A percentile compares a stretch with the other conserved stretches of the same genome.
These are phyloP conservation scores for Hormaphis cornu DNA, from an alignment of 1,140 invertebrate genomes.

Conservation along the genomic window DNA sequence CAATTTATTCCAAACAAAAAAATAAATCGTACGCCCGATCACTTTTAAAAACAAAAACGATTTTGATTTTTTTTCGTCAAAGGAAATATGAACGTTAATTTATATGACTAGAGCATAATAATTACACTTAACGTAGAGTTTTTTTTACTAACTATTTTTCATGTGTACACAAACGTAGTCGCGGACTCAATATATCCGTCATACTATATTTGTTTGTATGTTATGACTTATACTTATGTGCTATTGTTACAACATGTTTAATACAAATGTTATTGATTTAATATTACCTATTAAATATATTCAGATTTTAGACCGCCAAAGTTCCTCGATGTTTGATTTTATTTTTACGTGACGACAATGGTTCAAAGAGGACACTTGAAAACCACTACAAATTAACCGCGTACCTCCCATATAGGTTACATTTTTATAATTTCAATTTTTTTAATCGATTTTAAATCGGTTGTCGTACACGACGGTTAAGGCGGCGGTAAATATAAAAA, in stretches of 20 bases:
- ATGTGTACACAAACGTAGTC: not conserved
- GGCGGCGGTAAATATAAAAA: not conserved
- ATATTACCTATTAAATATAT: too few species aligned
- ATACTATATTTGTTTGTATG: not conserved
- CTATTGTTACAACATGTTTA: not conserved
- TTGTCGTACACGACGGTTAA: not conserved
- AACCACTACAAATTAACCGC: not conserved
- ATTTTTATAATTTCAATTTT: too few species aligned
- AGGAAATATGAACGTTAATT: conserved; percentile 30
- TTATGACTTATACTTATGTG: not conserved
- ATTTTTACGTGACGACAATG: not conserved
- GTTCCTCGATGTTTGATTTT: not conserved
- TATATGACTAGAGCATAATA: conserved; percentile 29
- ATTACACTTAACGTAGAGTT: conserved; percentile 25
- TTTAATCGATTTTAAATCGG: too few species aligned
- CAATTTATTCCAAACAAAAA: not conserved
- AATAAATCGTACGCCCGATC: conserved; percentile 15
- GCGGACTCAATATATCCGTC: not conserved
- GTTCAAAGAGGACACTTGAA: not conserved
- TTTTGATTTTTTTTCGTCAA: conserved; percentile 28
- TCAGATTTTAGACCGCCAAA: not conserved
- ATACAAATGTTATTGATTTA: not conserved
- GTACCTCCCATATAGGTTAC: not conserved
- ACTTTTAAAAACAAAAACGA: conserved; percentile 25
- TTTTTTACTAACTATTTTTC: conserved; percentile 5